Conservation (phyloP, 2,888 invertebrate species). For the Drosophila testacea region DNA sequence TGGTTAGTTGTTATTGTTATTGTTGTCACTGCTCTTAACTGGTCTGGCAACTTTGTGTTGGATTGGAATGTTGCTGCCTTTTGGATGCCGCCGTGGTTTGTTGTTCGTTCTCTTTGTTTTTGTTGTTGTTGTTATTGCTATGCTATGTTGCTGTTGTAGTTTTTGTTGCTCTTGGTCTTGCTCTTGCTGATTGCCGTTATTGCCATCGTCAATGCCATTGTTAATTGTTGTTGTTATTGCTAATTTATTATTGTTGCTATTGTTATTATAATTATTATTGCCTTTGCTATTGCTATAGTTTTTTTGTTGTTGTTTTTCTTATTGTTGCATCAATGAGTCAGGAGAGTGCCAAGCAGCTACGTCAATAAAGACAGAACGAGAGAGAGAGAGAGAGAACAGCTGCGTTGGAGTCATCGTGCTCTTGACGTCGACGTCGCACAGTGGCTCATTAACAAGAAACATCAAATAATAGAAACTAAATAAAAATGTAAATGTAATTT, state of each 20-base stretch:
- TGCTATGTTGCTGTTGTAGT: constrained; percentile 27
- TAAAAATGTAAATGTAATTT: no score
- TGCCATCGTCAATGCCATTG: constrained; percentile 52
- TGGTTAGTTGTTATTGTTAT: constrained; percentile 43
- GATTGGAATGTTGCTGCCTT: constrained; percentile 75
- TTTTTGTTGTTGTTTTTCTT: constrained; percentile 14
- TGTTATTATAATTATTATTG: constrained; percentile 18
- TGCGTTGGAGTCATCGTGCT: constrained; percentile 4
- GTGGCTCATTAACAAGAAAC: no score
- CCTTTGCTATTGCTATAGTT: constrained; percentile 6
- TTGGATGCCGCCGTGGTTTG: constrained; percentile 45
- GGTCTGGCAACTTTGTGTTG: constrained; percentile 73
- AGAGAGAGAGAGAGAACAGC: constrained; percentile 1
- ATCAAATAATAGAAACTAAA: no score
- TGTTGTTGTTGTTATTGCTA: constrained; percentile 8
- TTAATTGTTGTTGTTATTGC: constrained; percentile 46
- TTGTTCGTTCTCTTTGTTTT: constrained; percentile 15
- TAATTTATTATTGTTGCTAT: constrained; percentile 34
- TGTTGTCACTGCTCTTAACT: constrained; percentile 62
- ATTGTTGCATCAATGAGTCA: constrained; percentile 44
- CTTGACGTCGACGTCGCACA: neutral
- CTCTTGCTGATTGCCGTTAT: constrained; percentile 45
- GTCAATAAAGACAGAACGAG: neutral
- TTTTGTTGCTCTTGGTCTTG: constrained; percentile 9
- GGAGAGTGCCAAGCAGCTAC: constrained; percentile 12